Conservation (phyloP, 1,140 invertebrate species). For the Aphis gossypii region DNA sequence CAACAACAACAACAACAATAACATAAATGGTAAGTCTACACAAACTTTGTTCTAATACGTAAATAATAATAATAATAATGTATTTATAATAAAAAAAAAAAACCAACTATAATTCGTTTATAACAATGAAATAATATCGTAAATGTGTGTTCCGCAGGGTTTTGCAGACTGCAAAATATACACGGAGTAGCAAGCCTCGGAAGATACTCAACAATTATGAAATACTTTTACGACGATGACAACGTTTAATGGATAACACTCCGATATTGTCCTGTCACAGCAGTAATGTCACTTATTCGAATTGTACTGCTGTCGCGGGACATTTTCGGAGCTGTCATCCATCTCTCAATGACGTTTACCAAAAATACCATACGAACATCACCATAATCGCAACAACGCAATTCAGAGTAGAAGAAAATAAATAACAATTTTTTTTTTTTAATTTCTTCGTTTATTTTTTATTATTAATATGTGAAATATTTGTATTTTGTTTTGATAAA, state of each 20-base stretch:
- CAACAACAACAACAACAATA: not conserved
- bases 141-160: not conserved
- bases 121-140: not conserved
- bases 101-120: not conserved
- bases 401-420: not conserved
- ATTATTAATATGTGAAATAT: not conserved
- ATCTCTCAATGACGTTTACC: not conserved
- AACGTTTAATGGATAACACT: constrained; percentile 64
- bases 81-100: not conserved
- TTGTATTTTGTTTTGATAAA: not conserved
- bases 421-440: not conserved
- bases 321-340: constrained; percentile 71
- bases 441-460: not conserved
- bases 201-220: not conserved
- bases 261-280: constrained; percentile 95
- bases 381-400: not conserved
- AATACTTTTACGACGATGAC: not conserved
- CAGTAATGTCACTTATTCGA: constrained; percentile 74
- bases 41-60: constrained; percentile 21
- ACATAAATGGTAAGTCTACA: constrained; percentile 25
- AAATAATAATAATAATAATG: not conserved
- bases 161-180: not conserved
- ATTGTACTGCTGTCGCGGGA: constrained; percentile 86
- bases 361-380: not conserved
- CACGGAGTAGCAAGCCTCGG: not conserved